Evolutionary conservation across 1,140 invertebrate genomes (phyloP).

Genomic region (Trachymyrmex septentrionalis): DNA sequence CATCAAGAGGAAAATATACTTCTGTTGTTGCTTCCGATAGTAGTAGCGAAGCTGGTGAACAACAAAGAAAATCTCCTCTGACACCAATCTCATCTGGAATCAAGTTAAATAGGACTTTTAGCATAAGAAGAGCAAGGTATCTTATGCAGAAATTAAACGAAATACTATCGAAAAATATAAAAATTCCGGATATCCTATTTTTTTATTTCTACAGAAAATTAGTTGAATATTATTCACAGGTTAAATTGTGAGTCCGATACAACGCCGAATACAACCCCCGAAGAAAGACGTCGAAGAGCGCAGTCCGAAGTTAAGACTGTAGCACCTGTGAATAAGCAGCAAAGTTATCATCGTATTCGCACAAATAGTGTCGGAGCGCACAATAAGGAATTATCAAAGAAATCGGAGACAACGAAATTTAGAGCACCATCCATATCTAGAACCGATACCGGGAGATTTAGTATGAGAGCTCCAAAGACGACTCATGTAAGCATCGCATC

Average conservation of each 20-base stretch:
- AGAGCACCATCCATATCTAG: constrained; percentile 86
- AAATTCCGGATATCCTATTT: neutral
- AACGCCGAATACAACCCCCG: constrained; percentile 80
- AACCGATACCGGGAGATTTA: constrained; percentile 90
- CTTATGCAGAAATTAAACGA: neutral
- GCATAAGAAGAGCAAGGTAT: constrained; percentile 79
- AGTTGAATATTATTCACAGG: constrained; percentile 53
- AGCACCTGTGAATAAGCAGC: constrained; percentile 69
- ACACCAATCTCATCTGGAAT: constrained; percentile 77
- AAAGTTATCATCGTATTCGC: constrained; percentile 75
- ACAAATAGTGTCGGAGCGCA: constrained; percentile 70
- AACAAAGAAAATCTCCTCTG: constrained; percentile 63
- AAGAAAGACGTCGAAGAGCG: constrained; percentile 76
- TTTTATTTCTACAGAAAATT: constrained; percentile 18
- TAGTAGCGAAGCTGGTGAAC: constrained; percentile 79
- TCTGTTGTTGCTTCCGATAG: constrained; percentile 74
- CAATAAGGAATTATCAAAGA: constrained; percentile 75
- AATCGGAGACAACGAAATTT: constrained; percentile 77
- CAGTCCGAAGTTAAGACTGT: constrained; percentile 77
- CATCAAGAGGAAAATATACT: constrained; percentile 63
- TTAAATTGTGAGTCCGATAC: constrained; percentile 80
- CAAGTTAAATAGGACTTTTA: constrained; percentile 80
- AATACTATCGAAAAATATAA: neutral
- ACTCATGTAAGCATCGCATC: constrained; percentile 65
- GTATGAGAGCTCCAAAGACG: constrained; percentile 87